phyloP scores from a whole-genome alignment of 2,888 invertebrate species.

The Polymixis flavicincta region DNA sequence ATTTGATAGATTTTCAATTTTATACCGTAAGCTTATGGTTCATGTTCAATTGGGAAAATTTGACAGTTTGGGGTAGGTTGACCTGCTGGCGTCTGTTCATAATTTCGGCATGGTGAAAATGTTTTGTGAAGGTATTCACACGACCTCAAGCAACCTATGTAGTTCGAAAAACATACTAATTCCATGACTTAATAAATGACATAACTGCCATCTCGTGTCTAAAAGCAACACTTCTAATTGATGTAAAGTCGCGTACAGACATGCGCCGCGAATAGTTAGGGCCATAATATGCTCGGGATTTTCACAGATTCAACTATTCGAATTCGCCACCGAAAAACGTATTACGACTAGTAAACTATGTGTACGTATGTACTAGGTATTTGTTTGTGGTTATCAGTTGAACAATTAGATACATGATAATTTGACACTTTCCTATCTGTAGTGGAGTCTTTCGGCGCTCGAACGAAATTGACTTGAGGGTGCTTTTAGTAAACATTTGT shows the following conservation, averaged over 20 bases:
- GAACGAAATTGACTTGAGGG: too few species aligned
- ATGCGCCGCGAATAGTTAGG: not conserved
- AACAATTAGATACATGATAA: too few species aligned
- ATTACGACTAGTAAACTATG: not conserved
- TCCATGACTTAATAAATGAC: too few species aligned
- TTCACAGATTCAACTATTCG: not conserved
- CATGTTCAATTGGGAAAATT: too few species aligned
- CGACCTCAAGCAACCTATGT: not conserved
- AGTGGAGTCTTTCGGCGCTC: not conserved
- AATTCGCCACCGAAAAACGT: too few species aligned
- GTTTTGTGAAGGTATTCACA: not conserved
- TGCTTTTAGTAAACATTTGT: not conserved
- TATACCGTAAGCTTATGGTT: too few species aligned
- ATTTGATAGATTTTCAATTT: too few species aligned
- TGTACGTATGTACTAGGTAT: too few species aligned
- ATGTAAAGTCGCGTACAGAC: not conserved
- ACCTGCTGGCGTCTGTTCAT: too few species aligned
- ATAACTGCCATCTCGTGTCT: not conserved
- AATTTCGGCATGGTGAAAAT: not conserved
- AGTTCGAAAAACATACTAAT: not conserved
- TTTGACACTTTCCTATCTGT: too few species aligned
- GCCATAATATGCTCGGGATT: not conserved
- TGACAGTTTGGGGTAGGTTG: too few species aligned
- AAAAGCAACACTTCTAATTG: not conserved
- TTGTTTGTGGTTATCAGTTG: too few species aligned